Evolutionary conservation across 2,113 vertebrate species (phyloP), one percentile per base, ranked within the genome.

Genomic region (Setophaga petechia): DNA sequence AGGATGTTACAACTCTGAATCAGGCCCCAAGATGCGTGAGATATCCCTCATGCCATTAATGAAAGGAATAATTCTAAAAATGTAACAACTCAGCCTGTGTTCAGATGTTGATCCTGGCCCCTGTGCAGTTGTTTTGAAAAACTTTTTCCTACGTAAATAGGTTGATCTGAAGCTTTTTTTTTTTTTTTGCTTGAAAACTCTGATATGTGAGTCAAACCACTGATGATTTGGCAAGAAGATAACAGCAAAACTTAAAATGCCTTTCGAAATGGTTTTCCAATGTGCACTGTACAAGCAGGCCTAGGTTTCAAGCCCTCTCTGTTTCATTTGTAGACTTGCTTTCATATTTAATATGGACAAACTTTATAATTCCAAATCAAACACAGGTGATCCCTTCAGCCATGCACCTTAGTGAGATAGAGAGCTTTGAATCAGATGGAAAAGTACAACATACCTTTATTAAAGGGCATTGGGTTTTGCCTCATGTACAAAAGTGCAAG

Each of bases 61-160:
- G 97, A 98, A 98, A 97, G 97, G 91, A 91, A 96, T 97, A 97
- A 96, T 97, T 98, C 94, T 98, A 84, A 97, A 90, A 84, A 90
- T 83, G 87, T 87, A 97, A 97, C 96, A 98, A 78, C 93, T 84
- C 93, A 66, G 39, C 68, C 91, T 8, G 30, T 98, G 96, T 98
- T 97, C 80, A 79, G 47, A 81, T 98, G 96, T 97, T 97, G 97
- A 97, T 97, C 93, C 96, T 98, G 97, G 97, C 91, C 27, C 69
- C 87, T 49, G 47, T 76, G 43, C 66, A 93, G 84, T 88, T 97
- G 94, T 96, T 97, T 98, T 90, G 96, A 97, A 98, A 95, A 83
- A 84, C 87, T 15, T 90, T 93, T 96, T 95, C 93, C 82, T 92
- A 62, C 1, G 3, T 92, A 96, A 97, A 97, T 94, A 97, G 79